phyloP scores from a whole-genome alignment of 64 coral and sea anemone genomes.

The Trachythela sp. region DNA sequence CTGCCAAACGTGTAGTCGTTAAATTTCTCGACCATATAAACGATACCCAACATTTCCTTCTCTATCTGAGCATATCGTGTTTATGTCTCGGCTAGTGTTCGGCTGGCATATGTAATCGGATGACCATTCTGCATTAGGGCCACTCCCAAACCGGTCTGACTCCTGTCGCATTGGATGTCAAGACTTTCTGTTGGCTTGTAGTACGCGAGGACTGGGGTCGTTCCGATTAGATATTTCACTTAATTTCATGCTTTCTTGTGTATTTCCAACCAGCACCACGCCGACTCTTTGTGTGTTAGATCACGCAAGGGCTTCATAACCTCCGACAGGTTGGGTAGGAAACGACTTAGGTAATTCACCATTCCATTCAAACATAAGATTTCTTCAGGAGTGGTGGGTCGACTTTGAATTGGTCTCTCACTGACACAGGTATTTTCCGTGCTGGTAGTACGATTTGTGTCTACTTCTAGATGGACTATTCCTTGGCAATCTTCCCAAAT shows the following conservation, averaged over 20 bases:
- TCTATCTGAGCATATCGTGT: not conserved
- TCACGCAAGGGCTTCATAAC: not conserved
- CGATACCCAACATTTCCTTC: not conserved
- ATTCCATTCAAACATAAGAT: not conserved
- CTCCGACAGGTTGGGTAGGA: not conserved
- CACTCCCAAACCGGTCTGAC: not conserved
- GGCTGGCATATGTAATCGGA: not conserved
- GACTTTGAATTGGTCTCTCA: not conserved
- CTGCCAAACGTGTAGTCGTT: not conserved
- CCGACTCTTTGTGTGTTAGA: not conserved
- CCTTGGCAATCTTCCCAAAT: not conserved
- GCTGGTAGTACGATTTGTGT: too few species aligned
- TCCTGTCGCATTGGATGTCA: not conserved
- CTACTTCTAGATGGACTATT: too few species aligned
- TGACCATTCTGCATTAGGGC: constrained; percentile 1
- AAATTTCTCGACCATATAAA: not conserved
- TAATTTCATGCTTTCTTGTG: not conserved
- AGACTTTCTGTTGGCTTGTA: not conserved
- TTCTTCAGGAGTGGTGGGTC: not conserved
- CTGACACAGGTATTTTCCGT: too few species aligned
- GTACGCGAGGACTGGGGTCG: not conserved
- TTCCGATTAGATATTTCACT: not conserved
- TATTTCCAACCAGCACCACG: not conserved
- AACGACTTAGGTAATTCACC: constrained; percentile 5
- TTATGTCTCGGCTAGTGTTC: not conserved